Base-by-base conservation (phyloP, 2,113 vertebrate genomes). In the Ophthalmotilapia sp. region DNA sequence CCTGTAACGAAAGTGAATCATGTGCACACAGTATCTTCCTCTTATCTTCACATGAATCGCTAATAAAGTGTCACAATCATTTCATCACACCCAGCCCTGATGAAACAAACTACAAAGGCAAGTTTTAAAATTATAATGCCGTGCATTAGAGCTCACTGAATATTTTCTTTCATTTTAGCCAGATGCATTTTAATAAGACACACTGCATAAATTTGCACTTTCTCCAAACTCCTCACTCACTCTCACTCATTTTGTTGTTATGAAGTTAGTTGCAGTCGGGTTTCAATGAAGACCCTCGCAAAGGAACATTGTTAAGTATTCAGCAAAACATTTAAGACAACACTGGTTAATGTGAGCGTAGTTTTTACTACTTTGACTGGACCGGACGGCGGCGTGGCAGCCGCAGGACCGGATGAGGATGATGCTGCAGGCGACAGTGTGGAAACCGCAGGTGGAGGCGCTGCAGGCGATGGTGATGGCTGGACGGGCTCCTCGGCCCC, bases 71-170 rank as follows among this genome's bases (percentile, higher is more conserved):
- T 92, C 91, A 91, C 86, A 80, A 88, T 90, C 81, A 84, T 91
- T 94, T 92, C 89, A 93, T 94, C 91, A 92, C 87, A 83, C 36
- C 38, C 81, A 1, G 47, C 77, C 26, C 80, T 91, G 90, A 91
- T 94, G 87, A 91, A 91, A 90, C 87, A 75, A 83, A 92, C 90
- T 94, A 93, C 91, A 94, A 94, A 94, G 91, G 85, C 36, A 85
- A 88, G 87, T 84, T 94, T 92, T 90, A 55, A 91, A 92, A 90
- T 90, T 82, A 92, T 90, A 91, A 92, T 90, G 90, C 47, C 2
- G 54, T 7, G 70, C 87, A 89, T 94, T 90, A 91, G 87, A n/a
- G 29, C 85, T 62, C 77, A 3, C 82, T 86, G 86, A 83, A 83
- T 87, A 83, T 82, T 83, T 90, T 51, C 81, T 83, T 82, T 86